These are phyloP conservation scores for Euproctis similis DNA, from an alignment of 2,888 invertebrate genomes.

Conservation along the genomic window DNA sequence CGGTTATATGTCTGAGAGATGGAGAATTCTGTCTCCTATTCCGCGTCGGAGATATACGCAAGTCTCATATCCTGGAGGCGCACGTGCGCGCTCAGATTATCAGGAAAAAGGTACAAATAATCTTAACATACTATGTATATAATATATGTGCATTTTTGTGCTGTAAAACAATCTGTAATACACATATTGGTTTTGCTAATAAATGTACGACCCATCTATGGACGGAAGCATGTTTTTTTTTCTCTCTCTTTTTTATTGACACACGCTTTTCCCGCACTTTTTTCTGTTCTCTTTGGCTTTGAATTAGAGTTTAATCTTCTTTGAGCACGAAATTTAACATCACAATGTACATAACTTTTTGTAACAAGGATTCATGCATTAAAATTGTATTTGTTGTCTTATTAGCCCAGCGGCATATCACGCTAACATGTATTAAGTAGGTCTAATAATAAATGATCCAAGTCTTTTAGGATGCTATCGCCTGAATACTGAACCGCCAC, in stretches of 20 bases:
- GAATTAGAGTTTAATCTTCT: too few relatives aligned
- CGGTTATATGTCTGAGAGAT: conserved; percentile 94
- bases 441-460: too few relatives aligned
- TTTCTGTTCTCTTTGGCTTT: background rate
- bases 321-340: too few relatives aligned
- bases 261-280: conserved; percentile 5
- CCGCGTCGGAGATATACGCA: conserved; percentile 96
- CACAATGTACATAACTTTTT: too few relatives aligned
- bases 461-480: too few relatives aligned
- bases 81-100: conserved; percentile 96
- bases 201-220: conserved; percentile 57
- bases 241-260: conserved; percentile 13
- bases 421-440: too few relatives aligned
- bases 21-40: conserved; percentile 94
- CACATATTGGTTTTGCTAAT: conserved; percentile 18
- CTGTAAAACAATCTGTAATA: conserved; percentile 12
- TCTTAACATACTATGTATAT: conserved; percentile 23
- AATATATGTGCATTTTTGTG: conserved; percentile 18
- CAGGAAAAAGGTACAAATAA: conserved; percentile 84
- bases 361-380: too few relatives aligned
- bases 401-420: too few relatives aligned
- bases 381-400: too few relatives aligned
- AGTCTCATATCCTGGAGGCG: conserved; percentile 97
- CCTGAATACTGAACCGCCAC: too few relatives aligned
- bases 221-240: conserved; percentile 31